Conservation (phyloP, 2,113 vertebrate genomes). For the Athene cunicularia region DNA sequence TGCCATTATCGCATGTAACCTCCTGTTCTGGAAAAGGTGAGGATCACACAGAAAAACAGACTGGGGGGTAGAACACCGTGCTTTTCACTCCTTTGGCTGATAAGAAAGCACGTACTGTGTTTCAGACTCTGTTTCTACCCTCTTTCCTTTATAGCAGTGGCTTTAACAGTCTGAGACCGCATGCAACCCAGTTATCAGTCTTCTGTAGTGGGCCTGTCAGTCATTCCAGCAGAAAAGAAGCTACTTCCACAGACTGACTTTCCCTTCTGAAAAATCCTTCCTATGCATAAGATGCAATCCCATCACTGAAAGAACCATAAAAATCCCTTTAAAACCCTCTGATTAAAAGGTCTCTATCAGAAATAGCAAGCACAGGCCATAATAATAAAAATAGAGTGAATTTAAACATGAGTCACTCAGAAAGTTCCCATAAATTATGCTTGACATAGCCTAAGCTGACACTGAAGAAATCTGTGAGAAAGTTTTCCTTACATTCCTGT, state of each 20-base stretch:
- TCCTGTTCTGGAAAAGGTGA: not conserved
- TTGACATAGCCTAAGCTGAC: not conserved
- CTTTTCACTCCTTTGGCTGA: not conserved
- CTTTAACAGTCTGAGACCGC: not conserved
- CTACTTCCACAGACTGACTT: not conserved
- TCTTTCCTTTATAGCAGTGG: not conserved
- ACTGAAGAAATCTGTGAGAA: not conserved
- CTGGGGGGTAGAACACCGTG: not conserved
- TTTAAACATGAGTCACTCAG: not conserved
- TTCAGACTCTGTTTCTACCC: not conserved
- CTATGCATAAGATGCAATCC: not conserved
- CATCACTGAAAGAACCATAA: not conserved
- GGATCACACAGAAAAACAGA: rapidly evolving
- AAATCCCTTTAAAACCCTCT: not conserved
- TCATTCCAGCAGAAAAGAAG: not conserved
- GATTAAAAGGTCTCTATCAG: not conserved
- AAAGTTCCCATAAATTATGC: not conserved
- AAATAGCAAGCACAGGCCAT: not conserved
- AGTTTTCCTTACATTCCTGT: not conserved
- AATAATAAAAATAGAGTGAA: not conserved
- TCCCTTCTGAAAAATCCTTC: not conserved
- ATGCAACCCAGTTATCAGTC: rapidly evolving
- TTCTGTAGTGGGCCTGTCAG: not conserved
- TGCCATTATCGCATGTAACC: not conserved
- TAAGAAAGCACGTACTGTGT: rapidly evolving